These are phyloP conservation scores for Pimephales promelas DNA, from an alignment of 2,113 vertebrate species.

Conservation along the genomic window DNA sequence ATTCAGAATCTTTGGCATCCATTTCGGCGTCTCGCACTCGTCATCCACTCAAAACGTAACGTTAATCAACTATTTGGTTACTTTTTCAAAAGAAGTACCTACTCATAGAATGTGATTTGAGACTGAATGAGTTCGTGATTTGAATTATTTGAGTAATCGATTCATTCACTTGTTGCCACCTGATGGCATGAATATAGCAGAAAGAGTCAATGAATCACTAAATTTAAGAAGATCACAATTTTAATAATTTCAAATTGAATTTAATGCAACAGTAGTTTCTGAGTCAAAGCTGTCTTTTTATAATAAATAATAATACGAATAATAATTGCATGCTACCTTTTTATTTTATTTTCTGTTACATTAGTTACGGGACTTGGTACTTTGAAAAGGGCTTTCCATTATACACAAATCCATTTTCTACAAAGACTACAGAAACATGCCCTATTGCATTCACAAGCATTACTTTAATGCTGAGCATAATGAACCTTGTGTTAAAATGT, in stretches of 20 bases:
- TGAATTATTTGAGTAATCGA: background rate
- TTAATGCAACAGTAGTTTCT: background rate
- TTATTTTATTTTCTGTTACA: background rate
- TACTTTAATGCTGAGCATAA: conserved; percentile 25
- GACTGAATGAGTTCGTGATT: background rate
- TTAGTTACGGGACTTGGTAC: background rate
- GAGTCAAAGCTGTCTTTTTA: background rate
- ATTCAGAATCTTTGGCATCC: too few relatives aligned
- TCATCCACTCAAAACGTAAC: too few relatives aligned
- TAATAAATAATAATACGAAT: background rate
- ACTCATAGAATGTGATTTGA: too few relatives aligned
- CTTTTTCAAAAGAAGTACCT: too few relatives aligned
- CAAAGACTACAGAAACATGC: conserved; percentile 13
- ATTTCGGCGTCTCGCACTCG: too few relatives aligned
- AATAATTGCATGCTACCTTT: background rate
- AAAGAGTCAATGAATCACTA: background rate
- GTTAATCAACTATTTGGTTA: too few relatives aligned
- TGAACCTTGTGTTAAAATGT: conserved; percentile 29
- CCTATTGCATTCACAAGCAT: background rate
- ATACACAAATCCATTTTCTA: conserved; percentile 2
- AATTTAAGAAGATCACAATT: background rate
- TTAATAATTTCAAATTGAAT: background rate
- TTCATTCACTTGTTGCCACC: background rate
- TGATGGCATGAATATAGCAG: background rate
- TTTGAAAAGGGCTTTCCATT: conserved; percentile 7